These are phyloP conservation scores for Neosilurus mollespiculum DNA, from an alignment of 2,797 vertebrate genomes.

Conservation along the genomic window DNA sequence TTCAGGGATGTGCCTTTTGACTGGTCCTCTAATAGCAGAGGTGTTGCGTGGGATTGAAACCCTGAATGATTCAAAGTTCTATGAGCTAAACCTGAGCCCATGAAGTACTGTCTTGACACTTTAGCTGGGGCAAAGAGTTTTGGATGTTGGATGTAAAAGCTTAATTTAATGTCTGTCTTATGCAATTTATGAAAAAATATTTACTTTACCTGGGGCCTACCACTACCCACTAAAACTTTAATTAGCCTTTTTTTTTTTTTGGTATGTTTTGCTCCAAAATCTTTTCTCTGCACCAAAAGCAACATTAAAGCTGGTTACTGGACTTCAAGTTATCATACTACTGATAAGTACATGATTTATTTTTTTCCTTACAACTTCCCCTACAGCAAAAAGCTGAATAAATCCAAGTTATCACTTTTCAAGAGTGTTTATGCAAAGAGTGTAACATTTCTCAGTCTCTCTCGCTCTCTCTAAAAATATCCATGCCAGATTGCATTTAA, in stretches of 20 bases:
- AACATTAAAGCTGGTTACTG: neutral
- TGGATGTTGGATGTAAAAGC: neutral
- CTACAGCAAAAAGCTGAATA: neutral
- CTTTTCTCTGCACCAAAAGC: too few species aligned
- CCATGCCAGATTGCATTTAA: conserved; percentile 9
- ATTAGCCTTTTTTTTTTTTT: neutral
- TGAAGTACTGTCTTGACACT: neutral
- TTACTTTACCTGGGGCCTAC: neutral
- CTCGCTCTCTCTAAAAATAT: neutral
- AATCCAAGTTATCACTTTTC: neutral
- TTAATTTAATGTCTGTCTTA: neutral
- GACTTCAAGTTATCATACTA: too few species aligned
- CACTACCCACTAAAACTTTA: neutral
- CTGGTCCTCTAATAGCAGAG: neutral
- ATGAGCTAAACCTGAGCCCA: neutral
- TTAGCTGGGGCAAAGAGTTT: neutral
- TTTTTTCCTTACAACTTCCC: neutral
- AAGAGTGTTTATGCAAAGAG: neutral
- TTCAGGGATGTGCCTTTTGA: neutral
- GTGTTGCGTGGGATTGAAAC: neutral
- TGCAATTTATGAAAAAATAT: neutral
- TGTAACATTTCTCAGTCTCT: neutral
- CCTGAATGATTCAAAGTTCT: neutral
- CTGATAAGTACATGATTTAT: too few species aligned
- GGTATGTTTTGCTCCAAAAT: neutral